phyloP scores from a whole-genome alignment of 2,888 invertebrate genomes.

The Caenorhabditis uteleia region DNA sequence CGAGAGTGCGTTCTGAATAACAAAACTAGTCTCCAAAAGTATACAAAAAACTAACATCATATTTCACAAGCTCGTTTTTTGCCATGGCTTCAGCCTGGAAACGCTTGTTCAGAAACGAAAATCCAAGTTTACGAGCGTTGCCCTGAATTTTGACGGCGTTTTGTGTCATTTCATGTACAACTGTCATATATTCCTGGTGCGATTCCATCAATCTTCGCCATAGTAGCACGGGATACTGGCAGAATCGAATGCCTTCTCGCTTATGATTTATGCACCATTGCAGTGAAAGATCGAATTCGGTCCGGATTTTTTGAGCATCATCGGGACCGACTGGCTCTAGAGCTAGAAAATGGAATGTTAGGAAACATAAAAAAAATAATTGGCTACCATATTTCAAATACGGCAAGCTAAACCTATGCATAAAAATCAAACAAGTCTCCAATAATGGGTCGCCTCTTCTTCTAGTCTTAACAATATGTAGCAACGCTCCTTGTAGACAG shows the following conservation, averaged over 20 bases:
- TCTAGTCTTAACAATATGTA: conserved; percentile 9
- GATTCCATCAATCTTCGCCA: background rate
- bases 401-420: background rate
- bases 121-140: conserved; percentile 3
- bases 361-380: no score
- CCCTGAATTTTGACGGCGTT: conserved; percentile 4
- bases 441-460: conserved; percentile 7
- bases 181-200: background rate
- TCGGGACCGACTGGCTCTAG: background rate
- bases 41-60: background rate
- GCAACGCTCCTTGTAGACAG: conserved; percentile 15
- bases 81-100: conserved; percentile 1
- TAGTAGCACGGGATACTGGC: background rate
- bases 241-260: background rate
- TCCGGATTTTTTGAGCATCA: background rate
- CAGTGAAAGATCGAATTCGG: conserved; percentile 1
- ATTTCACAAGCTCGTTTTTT: conserved; percentile 1
- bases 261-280: conserved; percentile 1
- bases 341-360: no score
- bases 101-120: background rate
- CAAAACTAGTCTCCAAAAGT: background rate
- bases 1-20: background rate
- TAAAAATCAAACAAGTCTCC: background rate
- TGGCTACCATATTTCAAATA: conserved; percentile 1
- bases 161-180: conserved; percentile 1